Evolutionary conservation across 2,888 invertebrate genomes (phyloP).

Genomic region (Synanthedon vespiformis): DNA sequence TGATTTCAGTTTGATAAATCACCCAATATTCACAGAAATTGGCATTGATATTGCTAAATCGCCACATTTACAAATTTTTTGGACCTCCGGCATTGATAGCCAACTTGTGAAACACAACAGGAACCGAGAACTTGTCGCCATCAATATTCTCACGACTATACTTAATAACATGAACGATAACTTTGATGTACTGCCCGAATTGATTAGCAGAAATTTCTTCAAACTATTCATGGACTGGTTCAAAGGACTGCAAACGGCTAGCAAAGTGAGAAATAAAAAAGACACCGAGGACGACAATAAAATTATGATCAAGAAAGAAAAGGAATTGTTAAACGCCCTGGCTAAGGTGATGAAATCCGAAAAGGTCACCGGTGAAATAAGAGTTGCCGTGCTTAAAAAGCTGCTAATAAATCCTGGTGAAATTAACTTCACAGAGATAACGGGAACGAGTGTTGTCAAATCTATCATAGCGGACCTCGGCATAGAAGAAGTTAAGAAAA

Average conservation of each 20-base stretch:
- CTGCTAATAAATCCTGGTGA: slow-evolving; percentile 77
- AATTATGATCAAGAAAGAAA: slow-evolving; percentile 68
- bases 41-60: slow-evolving; percentile 64
- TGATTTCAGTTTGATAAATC: slow-evolving; percentile 67
- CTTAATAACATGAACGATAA: slow-evolving; percentile 60
- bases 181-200: slow-evolving; percentile 55
- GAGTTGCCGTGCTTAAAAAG: slow-evolving; percentile 72
- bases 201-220: slow-evolving; percentile 75
- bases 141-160: slow-evolving; percentile 71
- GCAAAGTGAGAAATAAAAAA: slow-evolving; percentile 65
- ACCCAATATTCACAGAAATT: slow-evolving; percentile 75
- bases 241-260: slow-evolving; percentile 68
- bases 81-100: slow-evolving; percentile 63
- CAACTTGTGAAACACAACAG: slow-evolving; percentile 57
- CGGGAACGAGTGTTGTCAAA: slow-evolving; percentile 74
- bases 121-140: slow-evolving; percentile 71
- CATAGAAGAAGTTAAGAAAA: slow-evolving; percentile 71
- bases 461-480: slow-evolving; percentile 73
- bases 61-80: slow-evolving; percentile 65
- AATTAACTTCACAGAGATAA: slow-evolving; percentile 80
- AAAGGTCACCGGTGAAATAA: slow-evolving; percentile 55
- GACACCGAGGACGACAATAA: slow-evolving; percentile 60
- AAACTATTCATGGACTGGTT: slow-evolving; percentile 74
- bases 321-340: slow-evolving; percentile 62
- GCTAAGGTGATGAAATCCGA: slow-evolving; percentile 60